A percentile compares a stretch with the other conserved stretches of the same genome.
phyloP scores from a whole-genome alignment of 2,888 invertebrate species.

The Microchrysa polita region DNA sequence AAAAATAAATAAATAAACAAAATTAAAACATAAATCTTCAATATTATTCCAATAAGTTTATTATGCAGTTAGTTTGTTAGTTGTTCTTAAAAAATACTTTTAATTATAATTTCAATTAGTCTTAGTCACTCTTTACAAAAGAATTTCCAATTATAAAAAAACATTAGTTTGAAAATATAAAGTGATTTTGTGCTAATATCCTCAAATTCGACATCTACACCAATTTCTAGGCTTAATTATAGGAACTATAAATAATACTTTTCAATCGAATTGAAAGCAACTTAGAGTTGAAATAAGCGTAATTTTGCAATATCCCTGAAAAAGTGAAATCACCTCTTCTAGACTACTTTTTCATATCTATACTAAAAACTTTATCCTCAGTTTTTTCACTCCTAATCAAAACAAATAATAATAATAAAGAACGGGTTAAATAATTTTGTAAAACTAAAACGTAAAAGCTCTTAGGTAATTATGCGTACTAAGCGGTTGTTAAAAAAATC shows the following conservation, averaged over 20 bases:
- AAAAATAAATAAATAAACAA: no score
- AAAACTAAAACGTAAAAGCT: not conserved
- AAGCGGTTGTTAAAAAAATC: not conserved
- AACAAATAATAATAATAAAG: constrained; percentile 29
- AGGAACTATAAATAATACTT: not conserved
- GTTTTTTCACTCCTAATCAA: constrained; percentile 31
- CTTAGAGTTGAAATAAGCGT: not conserved
- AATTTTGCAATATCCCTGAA: not conserved
- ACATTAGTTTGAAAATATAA: no score
- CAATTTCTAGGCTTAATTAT: not conserved
- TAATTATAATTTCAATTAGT: not conserved
- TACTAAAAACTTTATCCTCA: not conserved
- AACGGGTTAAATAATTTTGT: not conserved
- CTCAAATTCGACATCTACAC: no score
- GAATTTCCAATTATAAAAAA: not conserved
- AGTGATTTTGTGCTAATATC: no score
- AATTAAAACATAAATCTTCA: not conserved
- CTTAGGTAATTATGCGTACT: not conserved
- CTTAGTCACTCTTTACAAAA: not conserved
- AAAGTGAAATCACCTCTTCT: not conserved
- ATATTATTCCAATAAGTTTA: not conserved
- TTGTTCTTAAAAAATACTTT: not conserved
- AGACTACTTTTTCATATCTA: constrained; percentile 12
- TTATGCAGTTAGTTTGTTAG: constrained; percentile 2
- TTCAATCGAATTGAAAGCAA: not conserved